phyloP scores from a whole-genome alignment of 2,113 vertebrate genomes.

The Phoenicopterus ruber region DNA sequence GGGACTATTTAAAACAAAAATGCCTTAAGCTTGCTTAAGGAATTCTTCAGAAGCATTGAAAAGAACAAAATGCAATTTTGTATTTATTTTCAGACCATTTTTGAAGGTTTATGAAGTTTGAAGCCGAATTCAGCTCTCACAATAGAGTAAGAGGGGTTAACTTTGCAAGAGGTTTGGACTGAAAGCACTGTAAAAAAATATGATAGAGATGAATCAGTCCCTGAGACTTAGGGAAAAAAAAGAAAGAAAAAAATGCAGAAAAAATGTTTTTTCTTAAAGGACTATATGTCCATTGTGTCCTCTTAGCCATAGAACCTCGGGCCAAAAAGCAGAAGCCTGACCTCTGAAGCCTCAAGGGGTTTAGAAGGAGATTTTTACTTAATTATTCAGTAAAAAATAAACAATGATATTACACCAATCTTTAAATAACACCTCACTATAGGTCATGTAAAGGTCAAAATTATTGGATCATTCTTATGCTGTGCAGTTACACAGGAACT shows the following conservation, averaged over 20 bases:
- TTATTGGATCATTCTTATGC: not conserved
- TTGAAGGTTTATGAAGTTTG: not conserved
- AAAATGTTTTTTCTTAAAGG: not conserved
- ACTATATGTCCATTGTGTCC: not conserved
- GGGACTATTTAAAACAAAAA: not conserved
- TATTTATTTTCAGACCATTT: not conserved
- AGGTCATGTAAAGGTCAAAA: not conserved
- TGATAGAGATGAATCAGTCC: not conserved
- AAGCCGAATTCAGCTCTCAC: not conserved
- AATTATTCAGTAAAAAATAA: not conserved
- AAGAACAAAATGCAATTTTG: not conserved
- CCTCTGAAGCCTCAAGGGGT: not conserved
- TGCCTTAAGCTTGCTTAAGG: not conserved
- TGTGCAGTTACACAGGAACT: not conserved
- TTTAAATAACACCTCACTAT: not conserved
- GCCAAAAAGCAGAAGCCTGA: not conserved
- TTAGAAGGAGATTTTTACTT: not conserved
- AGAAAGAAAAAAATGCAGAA: not conserved
- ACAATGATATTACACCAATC: not conserved
- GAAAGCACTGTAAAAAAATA: not conserved
- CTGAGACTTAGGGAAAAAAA: not conserved
- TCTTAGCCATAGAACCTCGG: not conserved
- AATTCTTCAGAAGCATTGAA: not conserved
- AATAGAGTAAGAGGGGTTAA: not conserved
- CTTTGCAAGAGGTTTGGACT: not conserved